Conservation (phyloP, 2,797 vertebrate species). For the Chrysocyon brachyurus region DNA sequence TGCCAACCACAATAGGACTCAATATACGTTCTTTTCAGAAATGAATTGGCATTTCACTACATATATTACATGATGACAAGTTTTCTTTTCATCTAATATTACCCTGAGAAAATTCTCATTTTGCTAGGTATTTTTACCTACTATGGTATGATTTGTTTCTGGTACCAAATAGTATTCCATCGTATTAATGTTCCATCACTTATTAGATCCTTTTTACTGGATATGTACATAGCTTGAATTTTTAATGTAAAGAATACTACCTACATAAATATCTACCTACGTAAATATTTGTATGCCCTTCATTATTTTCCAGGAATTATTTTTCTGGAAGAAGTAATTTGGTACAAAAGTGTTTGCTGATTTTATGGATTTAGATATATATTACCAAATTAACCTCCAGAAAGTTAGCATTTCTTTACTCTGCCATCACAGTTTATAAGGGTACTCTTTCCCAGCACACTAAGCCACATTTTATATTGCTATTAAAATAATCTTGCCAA, state of each 20-base stretch:
- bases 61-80: neutral
- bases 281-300: neutral
- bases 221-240: neutral
- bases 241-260: neutral
- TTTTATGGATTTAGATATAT: neutral
- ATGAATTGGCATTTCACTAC: neutral
- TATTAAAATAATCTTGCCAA: conserved; percentile 19
- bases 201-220: neutral
- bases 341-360: neutral
- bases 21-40: neutral
- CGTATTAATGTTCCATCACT: neutral
- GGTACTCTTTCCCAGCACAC: neutral
- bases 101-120: neutral
- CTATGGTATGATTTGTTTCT: neutral
- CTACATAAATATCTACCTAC: neutral
- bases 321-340: conserved; percentile 22
- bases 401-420: neutral
- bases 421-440: neutral
- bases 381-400: neutral
- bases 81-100: neutral
- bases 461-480: neutral
- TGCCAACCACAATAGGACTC: neutral
- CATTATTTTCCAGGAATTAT: conserved; percentile 28
- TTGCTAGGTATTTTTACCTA: neutral
- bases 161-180: neutral